Percentiles rank a stretch among this genome's conserved stretches.
Conservation (phyloP, 2,888 invertebrate genomes). For the Hoplodrina ambigua region DNA sequence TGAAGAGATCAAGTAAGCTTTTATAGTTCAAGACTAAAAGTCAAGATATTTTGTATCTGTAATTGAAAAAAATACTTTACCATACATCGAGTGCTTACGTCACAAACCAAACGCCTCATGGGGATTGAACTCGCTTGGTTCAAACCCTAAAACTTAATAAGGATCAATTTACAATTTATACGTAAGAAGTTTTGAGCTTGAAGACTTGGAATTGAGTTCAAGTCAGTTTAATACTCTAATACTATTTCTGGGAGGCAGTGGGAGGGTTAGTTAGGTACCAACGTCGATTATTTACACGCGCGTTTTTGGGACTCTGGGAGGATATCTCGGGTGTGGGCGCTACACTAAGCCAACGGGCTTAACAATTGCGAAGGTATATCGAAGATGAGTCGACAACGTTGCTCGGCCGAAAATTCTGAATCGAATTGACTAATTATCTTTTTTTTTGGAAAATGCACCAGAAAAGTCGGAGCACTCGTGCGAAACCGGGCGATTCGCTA, state of each 20-base stretch:
- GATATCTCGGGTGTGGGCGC: slow-evolving; percentile 45
- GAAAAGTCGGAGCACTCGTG: too few relatives aligned
- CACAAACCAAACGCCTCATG: slow-evolving; percentile 24
- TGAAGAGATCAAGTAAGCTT: slow-evolving; percentile 9
- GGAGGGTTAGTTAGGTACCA: slow-evolving; percentile 29
- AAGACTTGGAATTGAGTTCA: slow-evolving; percentile 60
- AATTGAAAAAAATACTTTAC: slow-evolving; percentile 3
- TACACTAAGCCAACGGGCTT: slow-evolving; percentile 43
- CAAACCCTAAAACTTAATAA: slow-evolving; percentile 59
- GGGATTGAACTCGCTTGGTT: slow-evolving; percentile 52
- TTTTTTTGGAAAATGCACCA: too few relatives aligned
- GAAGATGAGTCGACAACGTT: slow-evolving; percentile 54
- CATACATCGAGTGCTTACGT: slow-evolving; percentile 5
- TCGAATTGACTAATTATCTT: too few relatives aligned
- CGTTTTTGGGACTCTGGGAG: slow-evolving; percentile 36
- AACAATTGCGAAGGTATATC: slow-evolving; percentile 40
- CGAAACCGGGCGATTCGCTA: too few relatives aligned
- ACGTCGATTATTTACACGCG: slow-evolving; percentile 63
- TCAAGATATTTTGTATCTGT: neutral
- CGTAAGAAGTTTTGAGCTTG: slow-evolving; percentile 53
- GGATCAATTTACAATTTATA: slow-evolving; percentile 61
- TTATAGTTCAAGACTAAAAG: neutral
- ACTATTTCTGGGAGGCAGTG: slow-evolving; percentile 37
- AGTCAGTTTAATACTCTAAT: slow-evolving; percentile 58
- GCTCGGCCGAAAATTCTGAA: slow-evolving; percentile 18